phyloP scores from a whole-genome alignment of 2,888 invertebrate genomes.

The Poecilus cupreus region DNA sequence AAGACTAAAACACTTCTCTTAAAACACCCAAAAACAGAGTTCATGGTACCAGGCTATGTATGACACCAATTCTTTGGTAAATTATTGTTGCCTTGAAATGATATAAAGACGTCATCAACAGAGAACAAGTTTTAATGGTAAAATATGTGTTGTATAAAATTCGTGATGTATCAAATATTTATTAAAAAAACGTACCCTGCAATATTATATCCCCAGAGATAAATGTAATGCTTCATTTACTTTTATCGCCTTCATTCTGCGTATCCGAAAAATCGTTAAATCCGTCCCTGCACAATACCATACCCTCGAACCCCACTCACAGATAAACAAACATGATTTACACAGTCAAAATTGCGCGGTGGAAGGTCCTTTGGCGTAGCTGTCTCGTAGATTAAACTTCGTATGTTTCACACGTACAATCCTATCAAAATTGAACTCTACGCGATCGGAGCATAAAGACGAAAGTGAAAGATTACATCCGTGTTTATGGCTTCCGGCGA shows the following conservation, averaged over 20 bases:
- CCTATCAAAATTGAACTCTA: conserved; percentile 11
- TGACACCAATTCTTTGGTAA: no score
- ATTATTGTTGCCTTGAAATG: no score
- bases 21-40: no score
- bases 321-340: conserved; percentile 57
- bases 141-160: no score
- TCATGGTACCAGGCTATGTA: no score
- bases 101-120: no score
- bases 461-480: conserved; percentile 7
- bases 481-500: conserved; percentile 19
- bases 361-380: not conserved
- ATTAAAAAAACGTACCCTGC: not conserved
- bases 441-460: not conserved
- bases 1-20: no score
- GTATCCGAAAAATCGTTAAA: conserved; percentile 19
- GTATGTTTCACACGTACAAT: conserved; percentile 2
- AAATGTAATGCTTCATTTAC: conserved; percentile 32
- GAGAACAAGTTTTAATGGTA: no score
- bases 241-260: conserved; percentile 20
- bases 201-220: conserved; percentile 2
- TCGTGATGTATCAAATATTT: not conserved
- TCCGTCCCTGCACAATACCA: conserved; percentile 2
- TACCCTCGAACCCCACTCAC: not conserved
- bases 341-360: conserved; percentile 33
- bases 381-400: conserved; percentile 17